These are phyloP conservation scores for Lasioglossum calceatum DNA, from an alignment of 2,888 invertebrate genomes.

Conservation along the genomic window DNA sequence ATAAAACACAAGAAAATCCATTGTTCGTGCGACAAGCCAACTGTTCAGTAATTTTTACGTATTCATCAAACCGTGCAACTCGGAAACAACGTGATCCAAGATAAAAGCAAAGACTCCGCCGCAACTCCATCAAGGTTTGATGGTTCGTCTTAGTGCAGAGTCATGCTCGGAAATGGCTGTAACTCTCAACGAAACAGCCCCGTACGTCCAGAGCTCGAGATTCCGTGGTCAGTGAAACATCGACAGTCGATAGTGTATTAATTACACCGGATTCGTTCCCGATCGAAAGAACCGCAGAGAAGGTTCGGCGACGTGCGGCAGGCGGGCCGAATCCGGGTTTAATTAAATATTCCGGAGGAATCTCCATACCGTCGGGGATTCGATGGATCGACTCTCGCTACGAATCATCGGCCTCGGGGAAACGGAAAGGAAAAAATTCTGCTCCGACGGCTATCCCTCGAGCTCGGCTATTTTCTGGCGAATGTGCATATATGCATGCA, in stretches of 20 bases:
- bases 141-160: not conserved
- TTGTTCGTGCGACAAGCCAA: no score
- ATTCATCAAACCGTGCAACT: not conserved
- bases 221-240: not conserved
- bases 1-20: no score
- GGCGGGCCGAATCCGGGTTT: constrained; percentile 10
- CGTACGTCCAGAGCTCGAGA: not conserved
- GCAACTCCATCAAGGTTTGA: not conserved
- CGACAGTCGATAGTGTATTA: constrained; percentile 1
- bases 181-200: not conserved
- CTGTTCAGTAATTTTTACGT: not conserved
- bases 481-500: constrained; percentile 40
- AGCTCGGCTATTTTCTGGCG: constrained; percentile 31
- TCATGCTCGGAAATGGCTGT: not conserved
- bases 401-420: not conserved
- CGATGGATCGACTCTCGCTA: constrained; percentile 8
- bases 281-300: not conserved
- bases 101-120: not conserved
- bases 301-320: not conserved
- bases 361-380: constrained; percentile 4
- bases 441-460: constrained; percentile 37
- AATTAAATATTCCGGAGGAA: constrained; percentile 34
- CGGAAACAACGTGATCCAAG: not conserved
- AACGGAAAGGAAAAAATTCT: constrained; percentile 26
- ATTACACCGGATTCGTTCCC: constrained; percentile 8